Percentiles rank a stretch among this genome's conserved stretches.
Conservation (phyloP, 2,113 vertebrate species). For the Addax nasomaculatus region DNA sequence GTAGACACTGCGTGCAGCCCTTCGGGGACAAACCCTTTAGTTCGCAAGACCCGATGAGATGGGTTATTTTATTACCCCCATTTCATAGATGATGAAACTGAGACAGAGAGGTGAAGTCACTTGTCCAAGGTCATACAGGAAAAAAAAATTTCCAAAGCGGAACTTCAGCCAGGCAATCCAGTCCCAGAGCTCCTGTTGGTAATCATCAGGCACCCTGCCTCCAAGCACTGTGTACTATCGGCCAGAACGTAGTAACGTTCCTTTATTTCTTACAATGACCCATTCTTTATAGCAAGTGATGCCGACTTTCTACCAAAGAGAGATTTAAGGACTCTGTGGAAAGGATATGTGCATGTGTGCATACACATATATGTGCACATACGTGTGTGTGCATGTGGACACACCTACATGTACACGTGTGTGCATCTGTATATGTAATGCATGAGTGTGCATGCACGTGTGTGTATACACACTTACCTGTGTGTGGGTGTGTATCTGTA, state of each 20-base stretch:
- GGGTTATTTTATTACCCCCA: not conserved
- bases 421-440: rapidly evolving
- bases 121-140: not conserved
- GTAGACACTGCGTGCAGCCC: not conserved
- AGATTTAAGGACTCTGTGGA: too few species aligned
- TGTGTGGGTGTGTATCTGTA: not conserved
- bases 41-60: rapidly evolving
- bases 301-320: not conserved
- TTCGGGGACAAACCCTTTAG: not conserved
- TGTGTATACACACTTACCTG: not conserved
- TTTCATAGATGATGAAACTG: not conserved
- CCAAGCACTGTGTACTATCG: rapidly evolving
- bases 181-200: not conserved
- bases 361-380: rapidly evolving
- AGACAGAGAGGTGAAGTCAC: not conserved
- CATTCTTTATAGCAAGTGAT: not conserved
- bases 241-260: rapidly evolving
- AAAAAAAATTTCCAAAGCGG: not conserved
- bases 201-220: not conserved
- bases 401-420: rapidly evolving
- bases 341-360: not conserved
- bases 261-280: not conserved
- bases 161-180: not conserved
- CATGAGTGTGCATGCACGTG: not conserved
- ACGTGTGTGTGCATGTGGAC: not conserved